phyloP scores from a whole-genome alignment of 2,113 vertebrate genomes.

The Dicaeum eximium region DNA sequence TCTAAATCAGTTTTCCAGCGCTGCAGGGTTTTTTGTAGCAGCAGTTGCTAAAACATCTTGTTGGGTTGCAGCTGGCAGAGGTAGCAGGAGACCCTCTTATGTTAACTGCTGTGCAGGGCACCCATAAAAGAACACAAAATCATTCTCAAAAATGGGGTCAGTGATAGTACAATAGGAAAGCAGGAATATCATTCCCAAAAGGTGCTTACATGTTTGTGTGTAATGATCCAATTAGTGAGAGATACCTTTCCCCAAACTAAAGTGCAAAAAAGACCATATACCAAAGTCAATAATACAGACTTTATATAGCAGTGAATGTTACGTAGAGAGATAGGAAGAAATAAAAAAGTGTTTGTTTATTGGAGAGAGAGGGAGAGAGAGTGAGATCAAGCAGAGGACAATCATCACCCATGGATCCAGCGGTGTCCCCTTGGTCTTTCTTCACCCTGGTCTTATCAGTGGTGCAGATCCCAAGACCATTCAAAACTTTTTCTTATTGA shows the following conservation, averaged over 20 bases:
- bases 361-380: background rate
- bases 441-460: background rate
- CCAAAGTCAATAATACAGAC: background rate
- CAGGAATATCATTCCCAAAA: background rate
- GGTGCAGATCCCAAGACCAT: rapidly evolving
- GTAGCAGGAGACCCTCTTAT: rapidly evolving
- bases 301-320: background rate
- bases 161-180: background rate
- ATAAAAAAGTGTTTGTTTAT: background rate
- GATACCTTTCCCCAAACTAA: background rate
- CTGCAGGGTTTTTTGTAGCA: background rate
- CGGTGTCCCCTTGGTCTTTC: rapidly evolving
- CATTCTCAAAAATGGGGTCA: background rate
- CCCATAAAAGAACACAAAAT: background rate
- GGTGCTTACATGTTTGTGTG: background rate
- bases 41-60: background rate
- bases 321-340: background rate
- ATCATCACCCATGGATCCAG: background rate
- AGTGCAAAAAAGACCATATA: background rate
- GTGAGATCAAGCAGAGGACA: background rate
- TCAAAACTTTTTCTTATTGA: background rate
- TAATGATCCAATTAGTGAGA: background rate
- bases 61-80: background rate
- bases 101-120: background rate
- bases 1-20: background rate